These are phyloP conservation scores for Eutrigla gurnardus DNA, from an alignment of 2,797 vertebrate genomes.

Conservation along the genomic window DNA sequence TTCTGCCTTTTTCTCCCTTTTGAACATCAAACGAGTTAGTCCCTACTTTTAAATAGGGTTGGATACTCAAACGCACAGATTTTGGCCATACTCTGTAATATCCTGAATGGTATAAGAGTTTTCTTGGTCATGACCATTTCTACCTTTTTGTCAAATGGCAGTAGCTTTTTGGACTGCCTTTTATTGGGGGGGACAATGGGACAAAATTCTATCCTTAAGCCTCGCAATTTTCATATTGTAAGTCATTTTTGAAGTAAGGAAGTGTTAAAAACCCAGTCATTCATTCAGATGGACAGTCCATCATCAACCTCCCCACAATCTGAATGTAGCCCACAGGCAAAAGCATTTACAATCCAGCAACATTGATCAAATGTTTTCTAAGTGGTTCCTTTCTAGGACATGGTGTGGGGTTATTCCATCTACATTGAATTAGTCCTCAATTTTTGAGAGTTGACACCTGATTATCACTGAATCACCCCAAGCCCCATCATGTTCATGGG, in stretches of 20 bases:
- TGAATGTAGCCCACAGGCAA: conserved; percentile 77
- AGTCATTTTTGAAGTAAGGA: conserved; percentile 67
- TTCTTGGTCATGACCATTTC: conserved; percentile 78
- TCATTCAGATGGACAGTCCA: conserved; percentile 61
- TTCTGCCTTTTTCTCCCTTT: conserved; percentile 73
- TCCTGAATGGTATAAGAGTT: conserved; percentile 63
- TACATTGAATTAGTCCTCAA: conserved; percentile 43
- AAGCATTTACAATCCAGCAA: conserved; percentile 70
- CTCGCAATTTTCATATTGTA: conserved; percentile 60
- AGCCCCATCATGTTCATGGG: conserved; percentile 60
- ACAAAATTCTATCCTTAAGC: conserved; percentile 54
- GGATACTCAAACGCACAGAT: conserved; percentile 75
- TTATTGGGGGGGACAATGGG: conserved; percentile 54
- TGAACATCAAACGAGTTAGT: conserved; percentile 59
- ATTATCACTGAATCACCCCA: conserved; percentile 62
- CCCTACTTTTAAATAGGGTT: conserved; percentile 71
- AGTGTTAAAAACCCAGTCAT: conserved; percentile 67
- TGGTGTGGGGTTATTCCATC: conserved; percentile 40
- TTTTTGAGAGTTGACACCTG: conserved; percentile 37
- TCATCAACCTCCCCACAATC: conserved; percentile 56
- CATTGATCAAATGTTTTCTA: conserved; percentile 58
- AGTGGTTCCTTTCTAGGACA: conserved; percentile 43
- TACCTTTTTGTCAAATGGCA: conserved; percentile 64
- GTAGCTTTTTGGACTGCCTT: conserved; percentile 74
- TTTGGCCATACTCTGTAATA: conserved; percentile 66